Conservation (phyloP, 2,888 invertebrate genomes). For the Synanthedon tipuliformis region DNA sequence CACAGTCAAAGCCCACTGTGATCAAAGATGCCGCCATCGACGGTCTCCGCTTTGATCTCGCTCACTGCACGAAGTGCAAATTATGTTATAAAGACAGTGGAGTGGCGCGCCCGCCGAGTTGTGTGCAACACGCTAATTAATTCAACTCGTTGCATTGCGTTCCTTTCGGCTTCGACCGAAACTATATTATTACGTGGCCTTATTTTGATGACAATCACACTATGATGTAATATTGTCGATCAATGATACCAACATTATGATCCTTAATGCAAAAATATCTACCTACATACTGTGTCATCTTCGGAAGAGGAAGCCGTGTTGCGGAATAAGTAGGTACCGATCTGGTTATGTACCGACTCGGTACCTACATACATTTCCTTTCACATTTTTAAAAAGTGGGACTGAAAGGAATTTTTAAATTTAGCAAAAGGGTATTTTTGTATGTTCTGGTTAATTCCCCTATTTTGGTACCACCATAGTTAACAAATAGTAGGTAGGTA, state of each 20-base stretch:
- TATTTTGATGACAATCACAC: background rate
- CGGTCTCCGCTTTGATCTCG: slow-evolving; percentile 62
- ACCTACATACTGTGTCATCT: no score
- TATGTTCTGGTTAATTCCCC: no score
- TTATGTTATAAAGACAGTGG: slow-evolving; percentile 70
- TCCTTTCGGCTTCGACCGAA: slow-evolving; percentile 12
- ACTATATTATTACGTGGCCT: background rate
- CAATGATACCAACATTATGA: slow-evolving; percentile 12
- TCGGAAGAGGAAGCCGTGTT: no score
- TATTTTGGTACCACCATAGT: no score
- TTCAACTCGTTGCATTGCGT: slow-evolving; percentile 37
- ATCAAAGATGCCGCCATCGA: slow-evolving; percentile 67
- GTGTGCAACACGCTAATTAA: slow-evolving; percentile 54
- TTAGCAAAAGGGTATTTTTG: no score
- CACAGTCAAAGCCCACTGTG: slow-evolving; percentile 58
- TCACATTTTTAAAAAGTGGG: no score
- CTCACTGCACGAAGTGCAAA: slow-evolving; percentile 70
- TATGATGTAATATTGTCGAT: background rate
- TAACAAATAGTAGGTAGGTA: no score
- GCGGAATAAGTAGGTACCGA: no score
- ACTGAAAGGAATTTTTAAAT: no score
- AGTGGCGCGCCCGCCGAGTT: slow-evolving; percentile 52
- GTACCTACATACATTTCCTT: no score
- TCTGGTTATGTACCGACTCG: no score
- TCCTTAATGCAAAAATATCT: no score